These are phyloP conservation scores for Psammodynastes pulverulentus DNA, from an alignment of 2,113 vertebrate species.

Conservation along the genomic window DNA sequence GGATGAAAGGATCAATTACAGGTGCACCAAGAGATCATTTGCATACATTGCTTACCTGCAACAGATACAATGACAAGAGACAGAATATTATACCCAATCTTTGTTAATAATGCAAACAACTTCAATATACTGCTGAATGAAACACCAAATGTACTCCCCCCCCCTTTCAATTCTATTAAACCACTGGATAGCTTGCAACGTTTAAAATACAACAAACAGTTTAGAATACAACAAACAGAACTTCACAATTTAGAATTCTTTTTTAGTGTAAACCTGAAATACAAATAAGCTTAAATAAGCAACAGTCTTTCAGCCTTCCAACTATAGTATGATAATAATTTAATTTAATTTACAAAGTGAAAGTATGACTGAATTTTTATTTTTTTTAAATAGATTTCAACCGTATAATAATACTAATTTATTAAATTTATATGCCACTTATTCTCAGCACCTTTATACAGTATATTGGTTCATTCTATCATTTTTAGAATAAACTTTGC, in stretches of 20 bases:
- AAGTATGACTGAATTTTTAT: neutral
- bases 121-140: constrained; percentile 7
- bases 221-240: neutral
- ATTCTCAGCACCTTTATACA: neutral
- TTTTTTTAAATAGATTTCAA: neutral
- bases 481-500: neutral
- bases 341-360: neutral
- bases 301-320: neutral
- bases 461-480: neutral
- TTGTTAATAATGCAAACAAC: constrained; percentile 54
- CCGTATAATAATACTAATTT: neutral
- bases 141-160: constrained; percentile 22
- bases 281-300: neutral
- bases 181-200: constrained; percentile 2
- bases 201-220: neutral
- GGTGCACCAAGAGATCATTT: constrained; percentile 23
- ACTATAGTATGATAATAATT: neutral
- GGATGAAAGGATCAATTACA: constrained; percentile 61
- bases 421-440: neutral
- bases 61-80: neutral
- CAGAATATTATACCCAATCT: neutral
- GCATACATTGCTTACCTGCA: constrained; percentile 21
- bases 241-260: neutral
- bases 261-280: neutral
- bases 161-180: constrained; percentile 42